Base-by-base conservation (phyloP, 2,797 vertebrate species). In the Lerista edwardsae region DNA sequence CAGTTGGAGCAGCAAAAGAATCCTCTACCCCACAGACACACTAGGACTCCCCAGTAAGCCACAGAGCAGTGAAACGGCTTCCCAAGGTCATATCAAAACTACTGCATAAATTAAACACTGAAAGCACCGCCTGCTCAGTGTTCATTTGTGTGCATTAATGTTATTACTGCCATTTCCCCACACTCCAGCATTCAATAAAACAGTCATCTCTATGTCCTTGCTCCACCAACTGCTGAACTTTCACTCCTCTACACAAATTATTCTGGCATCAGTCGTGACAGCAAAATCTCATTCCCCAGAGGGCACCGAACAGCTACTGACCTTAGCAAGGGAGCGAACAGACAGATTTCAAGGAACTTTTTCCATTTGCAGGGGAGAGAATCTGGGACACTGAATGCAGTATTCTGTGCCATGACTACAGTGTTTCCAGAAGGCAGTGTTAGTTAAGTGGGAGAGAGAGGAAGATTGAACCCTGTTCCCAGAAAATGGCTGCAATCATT, bases 181-280 rank as follows among this genome's bases (percentile, higher is more conserved):
- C 10, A 21, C 14, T 23, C 12, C 25, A 1, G 31, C 25, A 62
- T 44, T 51, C n/a, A 23, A 36, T n/a, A 27, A 44, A 44, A 9
- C 19, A 71, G 74, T 31, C 12, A 23, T 7, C n/a, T n/a, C 62
- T 47, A 55, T 36, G 71, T n/a, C 79, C 72, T 75, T 67, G 36
- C 3, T 34, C 10, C 9, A 21, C 51, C 41, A 36, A 75, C 27
- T 29, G 72, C 79, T 69, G 79, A 76, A 81, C 59, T 47, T 86
- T 76, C 79, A 39, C 79, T 69, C 31, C 64, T 34, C 72, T 69
- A 69, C 81, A 69, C 55, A 81, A 81, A 86, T 86, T 76, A 80
- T 75, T 57, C 76, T 14, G 17, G 57, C 36, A 29, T 36, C n/a
- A 12, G 72, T 51, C 29, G 12, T 4, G 36, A 44, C 19, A 67